phyloP scores from a whole-genome alignment of 2,113 vertebrate genomes.

The Psittacara wagleri region DNA sequence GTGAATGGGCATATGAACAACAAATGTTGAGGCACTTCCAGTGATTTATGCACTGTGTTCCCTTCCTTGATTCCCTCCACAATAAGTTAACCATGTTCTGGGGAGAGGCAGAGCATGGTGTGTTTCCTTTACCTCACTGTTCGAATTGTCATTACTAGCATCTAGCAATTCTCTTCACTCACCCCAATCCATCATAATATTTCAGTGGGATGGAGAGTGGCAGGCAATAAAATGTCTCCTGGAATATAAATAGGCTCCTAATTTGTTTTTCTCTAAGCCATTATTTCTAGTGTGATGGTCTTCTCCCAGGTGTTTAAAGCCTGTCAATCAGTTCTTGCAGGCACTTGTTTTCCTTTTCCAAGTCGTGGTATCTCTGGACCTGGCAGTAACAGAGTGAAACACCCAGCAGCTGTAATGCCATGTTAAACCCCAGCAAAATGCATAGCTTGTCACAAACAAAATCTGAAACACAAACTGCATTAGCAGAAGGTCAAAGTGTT shows the following conservation, averaged over 20 bases:
- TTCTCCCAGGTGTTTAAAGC: constrained; percentile 38
- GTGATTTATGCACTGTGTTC: neutral
- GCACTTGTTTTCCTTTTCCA: neutral
- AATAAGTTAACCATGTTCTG: neutral
- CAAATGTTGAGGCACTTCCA: neutral
- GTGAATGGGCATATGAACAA: neutral
- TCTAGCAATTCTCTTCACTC: constrained; percentile 5
- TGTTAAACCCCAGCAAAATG: constrained; percentile 34
- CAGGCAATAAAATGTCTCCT: constrained; percentile 61
- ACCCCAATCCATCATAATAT: constrained; percentile 33
- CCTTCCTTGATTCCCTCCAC: neutral
- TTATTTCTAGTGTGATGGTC: constrained; percentile 29
- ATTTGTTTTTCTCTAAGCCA: constrained; percentile 62
- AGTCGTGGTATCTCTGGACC: constrained; percentile 25
- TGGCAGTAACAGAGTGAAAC: constrained; percentile 17
- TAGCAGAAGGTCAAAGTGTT: constrained; percentile 5
- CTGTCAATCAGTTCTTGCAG: constrained; percentile 47
- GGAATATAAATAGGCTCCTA: constrained; percentile 53
- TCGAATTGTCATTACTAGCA: constrained; percentile 13
- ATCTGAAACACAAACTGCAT: constrained; percentile 46
- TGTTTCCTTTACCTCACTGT: neutral
- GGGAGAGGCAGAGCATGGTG: neutral
- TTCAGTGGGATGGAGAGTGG: constrained; percentile 46
- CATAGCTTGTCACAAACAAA: constrained; percentile 42
- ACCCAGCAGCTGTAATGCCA: constrained; percentile 2